These are phyloP conservation scores for Tor tambroides DNA, from an alignment of 2,113 vertebrate species.

Conservation along the genomic window DNA sequence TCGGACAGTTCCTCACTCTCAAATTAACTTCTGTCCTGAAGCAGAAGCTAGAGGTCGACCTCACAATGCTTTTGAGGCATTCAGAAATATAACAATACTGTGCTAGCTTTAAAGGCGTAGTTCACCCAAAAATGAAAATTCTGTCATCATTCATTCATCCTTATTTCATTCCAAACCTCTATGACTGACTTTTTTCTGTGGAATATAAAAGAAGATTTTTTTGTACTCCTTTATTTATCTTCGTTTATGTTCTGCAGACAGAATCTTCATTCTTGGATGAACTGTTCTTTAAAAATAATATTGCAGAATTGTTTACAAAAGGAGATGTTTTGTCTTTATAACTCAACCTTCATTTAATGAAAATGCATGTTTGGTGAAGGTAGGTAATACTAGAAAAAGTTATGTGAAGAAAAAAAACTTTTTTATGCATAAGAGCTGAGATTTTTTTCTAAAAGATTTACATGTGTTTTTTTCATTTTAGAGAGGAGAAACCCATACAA, in stretches of 20 bases:
- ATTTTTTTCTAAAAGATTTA: background rate
- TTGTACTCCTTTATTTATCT: background rate
- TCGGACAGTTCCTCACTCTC: background rate
- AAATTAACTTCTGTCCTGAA: slow-evolving; percentile 24
- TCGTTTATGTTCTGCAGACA: background rate
- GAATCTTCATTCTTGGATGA: background rate
- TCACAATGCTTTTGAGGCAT: slow-evolving; percentile 23
- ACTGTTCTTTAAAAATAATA: background rate
- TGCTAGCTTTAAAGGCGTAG: slow-evolving; percentile 4
- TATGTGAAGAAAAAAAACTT: background rate
- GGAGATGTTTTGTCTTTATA: background rate
- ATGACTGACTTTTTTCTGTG: background rate
- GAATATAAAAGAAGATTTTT: background rate
- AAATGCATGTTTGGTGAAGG: background rate
- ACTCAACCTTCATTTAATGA: background rate
- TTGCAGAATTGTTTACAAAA: background rate
- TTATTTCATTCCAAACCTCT: background rate
- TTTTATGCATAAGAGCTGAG: background rate
- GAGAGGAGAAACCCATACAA: slow-evolving; percentile 80
- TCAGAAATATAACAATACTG: background rate
- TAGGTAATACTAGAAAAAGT: background rate
- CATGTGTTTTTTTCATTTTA: slow-evolving; percentile 60
- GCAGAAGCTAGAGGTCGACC: slow-evolving; percentile 15
- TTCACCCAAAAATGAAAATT: background rate
- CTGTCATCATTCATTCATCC: background rate